A percentile compares a stretch with the other conserved stretches of the same genome.
phyloP scores from a whole-genome alignment of 1,140 invertebrate genomes.

The Calephelis virginiensis region DNA sequence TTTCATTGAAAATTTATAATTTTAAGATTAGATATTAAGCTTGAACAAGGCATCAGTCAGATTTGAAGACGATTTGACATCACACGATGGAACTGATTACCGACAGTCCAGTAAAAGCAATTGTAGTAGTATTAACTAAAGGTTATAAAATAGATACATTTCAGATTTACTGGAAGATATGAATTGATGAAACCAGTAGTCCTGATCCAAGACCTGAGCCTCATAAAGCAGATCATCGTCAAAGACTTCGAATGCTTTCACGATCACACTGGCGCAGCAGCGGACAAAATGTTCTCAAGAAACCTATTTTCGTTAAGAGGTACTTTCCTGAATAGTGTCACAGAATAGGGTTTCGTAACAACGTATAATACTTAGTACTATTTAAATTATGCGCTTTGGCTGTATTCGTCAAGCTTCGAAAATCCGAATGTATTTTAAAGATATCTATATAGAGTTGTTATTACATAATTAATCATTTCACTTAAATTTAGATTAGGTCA shows the following conservation, averaged over 20 bases:
- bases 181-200: conserved; percentile 77
- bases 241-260: conserved; percentile 84
- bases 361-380: too few relatives aligned
- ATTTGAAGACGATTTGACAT: too few relatives aligned
- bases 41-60: too few relatives aligned
- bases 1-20: too few relatives aligned
- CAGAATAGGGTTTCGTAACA: too few relatives aligned
- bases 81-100: not conserved
- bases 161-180: conserved; percentile 62
- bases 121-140: not conserved
- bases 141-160: conserved; percentile 7
- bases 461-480: too few relatives aligned
- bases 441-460: too few relatives aligned
- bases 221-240: conserved; percentile 74
- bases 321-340: conserved; percentile 24
- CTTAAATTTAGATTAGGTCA: too few relatives aligned
- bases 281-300: conserved; percentile 77
- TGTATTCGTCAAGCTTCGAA: too few relatives aligned
- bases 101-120: not conserved
- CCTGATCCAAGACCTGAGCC: conserved; percentile 80
- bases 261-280: conserved; percentile 73
- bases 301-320: conserved; percentile 79
- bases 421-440: too few relatives aligned
- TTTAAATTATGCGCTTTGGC: too few relatives aligned
- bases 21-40: too few relatives aligned